Evolutionary conservation across 2,113 vertebrate species (phyloP).

Genomic region (Xenus cinereus): DNA sequence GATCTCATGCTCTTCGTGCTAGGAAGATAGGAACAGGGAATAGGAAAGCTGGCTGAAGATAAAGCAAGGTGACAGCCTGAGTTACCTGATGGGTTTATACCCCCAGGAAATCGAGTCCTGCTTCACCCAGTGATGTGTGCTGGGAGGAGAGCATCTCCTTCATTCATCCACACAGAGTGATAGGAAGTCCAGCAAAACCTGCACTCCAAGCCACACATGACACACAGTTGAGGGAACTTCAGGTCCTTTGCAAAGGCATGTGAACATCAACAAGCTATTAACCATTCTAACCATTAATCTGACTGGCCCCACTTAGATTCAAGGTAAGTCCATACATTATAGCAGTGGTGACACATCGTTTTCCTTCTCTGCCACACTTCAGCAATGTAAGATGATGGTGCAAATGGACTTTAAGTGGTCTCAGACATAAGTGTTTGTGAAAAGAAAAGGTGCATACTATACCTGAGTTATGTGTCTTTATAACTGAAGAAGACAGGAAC

Average conservation of each 20-base stretch:
- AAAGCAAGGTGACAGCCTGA: not conserved
- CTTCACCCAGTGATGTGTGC: not conserved
- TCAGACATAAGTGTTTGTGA: not conserved
- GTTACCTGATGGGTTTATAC: not conserved
- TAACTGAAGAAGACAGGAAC: not conserved
- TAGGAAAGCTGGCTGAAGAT: not conserved
- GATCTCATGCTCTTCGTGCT: not conserved
- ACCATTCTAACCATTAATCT: not conserved
- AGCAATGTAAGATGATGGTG: not conserved
- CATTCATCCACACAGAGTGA: not conserved
- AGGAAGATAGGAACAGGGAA: not conserved
- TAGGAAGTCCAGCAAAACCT: not conserved
- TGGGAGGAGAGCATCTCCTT: not conserved
- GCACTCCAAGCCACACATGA: not conserved
- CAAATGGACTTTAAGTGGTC: not conserved
- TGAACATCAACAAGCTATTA: not conserved
- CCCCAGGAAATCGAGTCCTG: not conserved
- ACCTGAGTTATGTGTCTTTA: not conserved
- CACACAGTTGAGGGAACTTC: not conserved
- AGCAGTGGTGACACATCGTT: not conserved
- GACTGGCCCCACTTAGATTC: too few species aligned
- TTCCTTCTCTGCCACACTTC: not conserved
- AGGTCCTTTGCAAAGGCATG: not conserved
- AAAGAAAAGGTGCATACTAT: too few species aligned
- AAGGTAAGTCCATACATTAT: not conserved